phyloP scores from a whole-genome alignment of 2,888 invertebrate species.

The Uropetala carovei region DNA sequence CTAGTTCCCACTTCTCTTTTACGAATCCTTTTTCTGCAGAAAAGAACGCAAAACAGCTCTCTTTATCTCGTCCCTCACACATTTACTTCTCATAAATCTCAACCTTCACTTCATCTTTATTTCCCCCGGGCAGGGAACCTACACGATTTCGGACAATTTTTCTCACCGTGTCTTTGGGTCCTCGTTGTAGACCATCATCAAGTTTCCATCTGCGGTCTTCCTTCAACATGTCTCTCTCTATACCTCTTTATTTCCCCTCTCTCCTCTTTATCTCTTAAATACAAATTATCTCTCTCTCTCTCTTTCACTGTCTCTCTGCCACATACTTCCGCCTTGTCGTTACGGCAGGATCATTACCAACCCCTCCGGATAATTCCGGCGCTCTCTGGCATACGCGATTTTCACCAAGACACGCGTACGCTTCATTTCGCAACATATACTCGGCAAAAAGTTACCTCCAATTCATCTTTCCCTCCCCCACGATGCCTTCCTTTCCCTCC shows the following conservation, averaged over 20 bases:
- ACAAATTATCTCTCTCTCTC: too few species aligned
- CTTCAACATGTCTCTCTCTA: neutral
- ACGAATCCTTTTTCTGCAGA: slow-evolving; percentile 3
- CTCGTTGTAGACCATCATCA: neutral
- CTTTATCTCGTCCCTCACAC: neutral
- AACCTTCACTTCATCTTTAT: slow-evolving; percentile 43
- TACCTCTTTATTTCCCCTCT: neutral
- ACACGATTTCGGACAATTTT: slow-evolving; percentile 1
- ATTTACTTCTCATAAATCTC: slow-evolving; percentile 42
- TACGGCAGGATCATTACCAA: too few species aligned
- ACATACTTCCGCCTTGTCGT: too few species aligned
- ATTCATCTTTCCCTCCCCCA: too few species aligned
- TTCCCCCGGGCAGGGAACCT: neutral
- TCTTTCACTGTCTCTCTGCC: too few species aligned
- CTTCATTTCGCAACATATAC: too few species aligned
- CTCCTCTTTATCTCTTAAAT: neutral
- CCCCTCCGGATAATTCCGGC: too few species aligned
- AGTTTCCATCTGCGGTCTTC: neutral
- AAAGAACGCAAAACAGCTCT: neutral
- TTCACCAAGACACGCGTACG: too few species aligned
- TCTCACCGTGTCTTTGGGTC: neutral
- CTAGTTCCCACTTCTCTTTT: neutral
- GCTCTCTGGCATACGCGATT: too few species aligned
- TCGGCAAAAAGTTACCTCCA: too few species aligned
- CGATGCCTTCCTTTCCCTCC: too few species aligned